Percentiles rank a stretch among this genome's conserved stretches.
These are phyloP conservation scores for Mythimna ferrago DNA, from an alignment of 2,888 invertebrate genomes.

Conservation along the genomic window DNA sequence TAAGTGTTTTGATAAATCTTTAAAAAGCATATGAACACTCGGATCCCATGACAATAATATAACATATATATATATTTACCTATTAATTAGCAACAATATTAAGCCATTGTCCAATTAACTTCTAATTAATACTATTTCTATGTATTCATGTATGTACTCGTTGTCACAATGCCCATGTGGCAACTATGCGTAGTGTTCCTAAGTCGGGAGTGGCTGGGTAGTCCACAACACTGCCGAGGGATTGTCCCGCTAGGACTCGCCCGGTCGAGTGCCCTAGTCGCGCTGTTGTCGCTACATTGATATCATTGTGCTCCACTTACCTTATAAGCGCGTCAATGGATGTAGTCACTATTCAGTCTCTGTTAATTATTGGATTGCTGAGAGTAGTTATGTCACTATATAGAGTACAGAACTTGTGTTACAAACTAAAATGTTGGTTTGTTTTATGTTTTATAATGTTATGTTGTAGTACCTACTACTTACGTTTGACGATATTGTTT, in stretches of 20 bases:
- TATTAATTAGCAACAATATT: too few species aligned
- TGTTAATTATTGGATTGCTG: constrained; percentile 20
- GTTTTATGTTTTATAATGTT: not conserved
- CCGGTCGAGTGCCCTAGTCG: constrained; percentile 14
- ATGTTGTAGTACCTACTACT: too few species aligned
- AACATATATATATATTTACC: too few species aligned
- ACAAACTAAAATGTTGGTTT: not conserved
- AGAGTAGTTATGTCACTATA: not conserved
- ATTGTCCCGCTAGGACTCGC: constrained; percentile 11
- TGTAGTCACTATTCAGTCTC: constrained; percentile 5
- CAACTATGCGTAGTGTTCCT: constrained; percentile 1
- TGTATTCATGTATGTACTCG: not conserved
- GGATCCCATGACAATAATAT: too few species aligned
- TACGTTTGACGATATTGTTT: too few species aligned
- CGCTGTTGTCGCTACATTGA: constrained; percentile 37
- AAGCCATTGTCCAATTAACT: not conserved
- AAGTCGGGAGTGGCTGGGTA: constrained; percentile 12
- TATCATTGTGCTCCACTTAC: constrained; percentile 31
- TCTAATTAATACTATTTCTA: too few species aligned
- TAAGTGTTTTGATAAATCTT: too few species aligned
- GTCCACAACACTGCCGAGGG: constrained; percentile 41
- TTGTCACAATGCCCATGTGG: not conserved
- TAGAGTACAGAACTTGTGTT: not conserved
- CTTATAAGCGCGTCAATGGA: constrained; percentile 10
- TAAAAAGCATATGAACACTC: too few species aligned